Percentiles rank a stretch among this genome's conserved stretches.
Evolutionary conservation across 2,113 vertebrate species (phyloP).

Genomic region (Mugil cephalus): DNA sequence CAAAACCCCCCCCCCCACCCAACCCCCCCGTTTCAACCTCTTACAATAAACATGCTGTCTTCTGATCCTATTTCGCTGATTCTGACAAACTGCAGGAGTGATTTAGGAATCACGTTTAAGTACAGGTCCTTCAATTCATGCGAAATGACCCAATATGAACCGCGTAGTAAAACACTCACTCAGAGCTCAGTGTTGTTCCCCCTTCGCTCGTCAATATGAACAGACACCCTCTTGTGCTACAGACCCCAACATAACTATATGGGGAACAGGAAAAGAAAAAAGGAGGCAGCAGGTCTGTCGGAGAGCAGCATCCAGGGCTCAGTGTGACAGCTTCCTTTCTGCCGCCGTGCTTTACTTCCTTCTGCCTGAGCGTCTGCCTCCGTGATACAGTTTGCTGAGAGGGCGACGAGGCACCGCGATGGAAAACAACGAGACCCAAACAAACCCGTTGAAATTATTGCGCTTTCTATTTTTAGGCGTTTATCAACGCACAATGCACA

Average conservation of each 20-base stretch:
- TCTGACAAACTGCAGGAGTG: neutral
- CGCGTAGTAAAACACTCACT: constrained; percentile 7
- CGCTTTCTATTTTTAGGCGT: neutral
- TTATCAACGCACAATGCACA: too few relatives aligned
- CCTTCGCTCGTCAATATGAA: neutral
- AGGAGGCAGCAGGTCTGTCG: neutral
- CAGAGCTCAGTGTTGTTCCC: constrained; percentile 3
- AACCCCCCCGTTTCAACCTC: neutral
- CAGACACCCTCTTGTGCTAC: neutral
- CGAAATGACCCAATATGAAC: neutral
- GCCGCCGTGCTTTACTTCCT: constrained; percentile 47
- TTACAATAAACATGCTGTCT: neutral
- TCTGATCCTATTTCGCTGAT: neutral
- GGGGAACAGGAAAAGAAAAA: constrained; percentile 8
- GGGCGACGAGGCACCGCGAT: constrained; percentile 2
- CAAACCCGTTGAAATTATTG: neutral
- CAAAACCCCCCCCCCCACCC: too few relatives aligned
- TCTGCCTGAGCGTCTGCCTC: constrained; percentile 23
- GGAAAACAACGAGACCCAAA: neutral
- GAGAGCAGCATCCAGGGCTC: neutral
- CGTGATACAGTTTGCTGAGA: neutral
- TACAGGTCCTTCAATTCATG: too few relatives aligned
- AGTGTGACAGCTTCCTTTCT: constrained; percentile 26
- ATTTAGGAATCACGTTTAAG: neutral
- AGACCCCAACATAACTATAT: neutral